Base-by-base conservation (phyloP, 2,888 invertebrate species). In the Microplitis manilae region DNA sequence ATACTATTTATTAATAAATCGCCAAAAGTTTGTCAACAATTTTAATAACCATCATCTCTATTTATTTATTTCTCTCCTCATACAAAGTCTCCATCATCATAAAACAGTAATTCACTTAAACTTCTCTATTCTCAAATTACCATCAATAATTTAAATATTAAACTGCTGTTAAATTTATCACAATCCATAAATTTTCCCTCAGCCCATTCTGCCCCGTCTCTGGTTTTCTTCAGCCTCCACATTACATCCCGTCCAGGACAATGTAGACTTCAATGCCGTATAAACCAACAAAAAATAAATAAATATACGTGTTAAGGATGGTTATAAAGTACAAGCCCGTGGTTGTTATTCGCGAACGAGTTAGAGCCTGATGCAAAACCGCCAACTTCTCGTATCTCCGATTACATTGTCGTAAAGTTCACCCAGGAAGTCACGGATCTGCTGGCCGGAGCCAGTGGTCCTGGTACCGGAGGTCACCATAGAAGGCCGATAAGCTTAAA, bases 361-460 rank as follows among this genome's bases (percentile, higher is more conserved):
- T 77, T 77, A 77, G 73, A 62, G 50, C 50, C 9, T 61, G 65
- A 65, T 30, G 65, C 20, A 30, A 30, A 13, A n/a, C 73, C 8
- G 61, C 5, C 39, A 39, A 39, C 61, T 38, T 61, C 38, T 68
- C 61, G 17, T 20, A 38, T 74, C 70, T 77, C 77, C 67, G 67
- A 64, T 77, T 77, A 74, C 77, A 75, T 81, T 68, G 79, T 78
- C 79, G 73, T 76, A 75, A 79, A 78, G 76, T 80, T 81, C 79
- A 82, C 82, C 50, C 73, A 80, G 81, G 82, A 81, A 82, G 76
- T 81, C 65, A 68, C 75, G 78, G 64, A 75, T 81, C 71, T 71
- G 69, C 72, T 71, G 74, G 73, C 68, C 68, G 68, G 72, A 69
- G 77, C 73, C n/a, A n/a, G 15, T 13, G 15, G 62, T 62, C 62